Base-by-base conservation (phyloP, 2,888 invertebrate species). In the Heliconius sara region DNA sequence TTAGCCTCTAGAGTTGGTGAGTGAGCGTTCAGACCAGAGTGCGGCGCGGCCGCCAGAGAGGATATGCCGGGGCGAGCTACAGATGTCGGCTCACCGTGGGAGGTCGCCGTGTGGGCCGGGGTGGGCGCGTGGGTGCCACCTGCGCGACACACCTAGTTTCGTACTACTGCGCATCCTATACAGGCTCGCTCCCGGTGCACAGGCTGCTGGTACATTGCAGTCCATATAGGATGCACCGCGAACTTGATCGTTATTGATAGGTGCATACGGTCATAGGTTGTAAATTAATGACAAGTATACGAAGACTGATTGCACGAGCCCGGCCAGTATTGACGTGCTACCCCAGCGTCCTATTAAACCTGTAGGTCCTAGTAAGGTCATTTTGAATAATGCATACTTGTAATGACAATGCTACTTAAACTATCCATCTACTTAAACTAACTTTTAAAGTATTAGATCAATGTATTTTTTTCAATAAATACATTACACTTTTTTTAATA, bases 181-280 rank as follows among this genome's bases (percentile, higher is more conserved):
- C 43, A 39, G 68, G 43, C n/a, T 43, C 43, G n/a, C 57, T 57
- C 30, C 72, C 57, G 34, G 72, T 72, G 57, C 30, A 30, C 7
- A 34, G 22, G 12, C 30, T 27, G 52, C 52, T 19, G 0, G 10
- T 57, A 72, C 5, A n/a, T n/a, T 72, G 72, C 72, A 30, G 72
- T 57, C 72, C 34, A 13, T 72, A 30, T 34, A 30, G n/a, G 57
- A 57, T 47, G 57, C 72, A 72, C 5, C 13, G 57, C 30, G n/a
- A 72, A 57, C 72, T 72, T 72, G 72, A 57, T 72, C 72, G 34
- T 34, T 72, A 72, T 57, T 52, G 57, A 34, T 30, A 72, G 7
- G 57, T 19, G 57, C 72, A 72, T 72, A 72, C 52, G 72, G 57
- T 72, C 27, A 72, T 57, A 72, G 72, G 57, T 72, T n/a, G 57